Base-by-base conservation (phyloP, 1,140 invertebrate genomes). In the Drosophila elegans region DNA sequence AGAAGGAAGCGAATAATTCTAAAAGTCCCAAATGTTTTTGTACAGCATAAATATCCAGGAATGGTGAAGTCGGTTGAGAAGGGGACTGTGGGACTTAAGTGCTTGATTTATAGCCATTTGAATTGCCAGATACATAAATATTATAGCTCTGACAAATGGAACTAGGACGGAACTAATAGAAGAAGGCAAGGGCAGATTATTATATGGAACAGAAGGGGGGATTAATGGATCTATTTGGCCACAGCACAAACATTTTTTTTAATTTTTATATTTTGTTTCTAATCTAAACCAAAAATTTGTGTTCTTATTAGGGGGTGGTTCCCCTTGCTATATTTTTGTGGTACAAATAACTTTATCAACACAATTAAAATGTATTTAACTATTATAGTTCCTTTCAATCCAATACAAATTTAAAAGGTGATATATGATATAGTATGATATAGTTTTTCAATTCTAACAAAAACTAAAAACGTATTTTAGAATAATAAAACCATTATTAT, bases 41-140 rank as follows among this genome's bases (percentile, higher is more conserved):
- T 66, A 60, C 29, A 4, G 16, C 39, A 57, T 45, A 46, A 57
- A 57, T 29, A 63, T 63, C 29, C 12, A 44, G 61, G n/a, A 38
- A 13, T 25, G 51, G 60, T 21, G 45, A 9, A 10, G 16, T 29
- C 49, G 21, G 54, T 68, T 68, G 71, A 38, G 63, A 55, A 59
- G 49, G 59, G 74, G 55, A 27, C 68, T 60, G 60, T 64, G 62
- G 64, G 80, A 63, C 67, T 81, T 85, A 88, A 82, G 82, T 86
- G 68, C 74, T 86, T 85, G 82, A 85, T 85, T 85, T 85, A 85
- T 85, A 64, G 69, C 74, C 76, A 68, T 75, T 88, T 82, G 78
- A 88, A 85, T 85, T 85, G 82, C 78, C 74, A 52, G 71, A 88
- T 88, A 75, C 82, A 85, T 85, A 85, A 85, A 85, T 85, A 85